Evolutionary conservation across 2,888 invertebrate genomes (phyloP).

Genomic region (Diaphora mendica): DNA sequence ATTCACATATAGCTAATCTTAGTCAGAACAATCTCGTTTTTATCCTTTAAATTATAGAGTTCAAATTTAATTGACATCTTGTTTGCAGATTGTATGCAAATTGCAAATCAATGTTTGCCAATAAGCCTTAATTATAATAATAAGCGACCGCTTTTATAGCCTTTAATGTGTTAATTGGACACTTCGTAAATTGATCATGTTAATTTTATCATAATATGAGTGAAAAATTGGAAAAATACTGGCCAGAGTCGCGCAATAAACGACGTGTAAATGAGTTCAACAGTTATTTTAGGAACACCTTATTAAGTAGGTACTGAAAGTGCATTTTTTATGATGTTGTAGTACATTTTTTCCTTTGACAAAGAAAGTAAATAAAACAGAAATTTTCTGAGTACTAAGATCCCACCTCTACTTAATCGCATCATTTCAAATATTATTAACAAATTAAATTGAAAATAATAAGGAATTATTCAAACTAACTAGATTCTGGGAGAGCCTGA

Average conservation of each 20-base stretch:
- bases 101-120: slow-evolving; percentile 52
- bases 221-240: neutral
- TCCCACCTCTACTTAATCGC: too few species aligned
- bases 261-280: neutral
- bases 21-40: slow-evolving; percentile 10
- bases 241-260: neutral
- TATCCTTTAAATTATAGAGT: neutral
- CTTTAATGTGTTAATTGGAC: slow-evolving; percentile 54
- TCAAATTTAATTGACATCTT: neutral
- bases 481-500: too few species aligned
- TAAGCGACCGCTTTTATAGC: slow-evolving; percentile 47
- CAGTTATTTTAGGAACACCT: neutral
- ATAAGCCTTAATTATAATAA: slow-evolving; percentile 52
- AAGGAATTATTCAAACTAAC: too few species aligned
- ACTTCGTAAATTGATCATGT: slow-evolving; percentile 31
- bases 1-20: slow-evolving; percentile 35
- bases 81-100: slow-evolving; percentile 51
- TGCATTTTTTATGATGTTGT: too few species aligned
- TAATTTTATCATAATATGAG: neutral
- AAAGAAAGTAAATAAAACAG: too few species aligned
- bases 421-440: too few species aligned
- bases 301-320: too few species aligned
- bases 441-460: too few species aligned
- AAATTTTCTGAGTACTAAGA: too few species aligned
- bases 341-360: too few species aligned